A percentile compares a stretch with the other conserved stretches of the same genome.
phyloP scores from a whole-genome alignment of 2,888 invertebrate genomes.

The Leuctra nigra region DNA sequence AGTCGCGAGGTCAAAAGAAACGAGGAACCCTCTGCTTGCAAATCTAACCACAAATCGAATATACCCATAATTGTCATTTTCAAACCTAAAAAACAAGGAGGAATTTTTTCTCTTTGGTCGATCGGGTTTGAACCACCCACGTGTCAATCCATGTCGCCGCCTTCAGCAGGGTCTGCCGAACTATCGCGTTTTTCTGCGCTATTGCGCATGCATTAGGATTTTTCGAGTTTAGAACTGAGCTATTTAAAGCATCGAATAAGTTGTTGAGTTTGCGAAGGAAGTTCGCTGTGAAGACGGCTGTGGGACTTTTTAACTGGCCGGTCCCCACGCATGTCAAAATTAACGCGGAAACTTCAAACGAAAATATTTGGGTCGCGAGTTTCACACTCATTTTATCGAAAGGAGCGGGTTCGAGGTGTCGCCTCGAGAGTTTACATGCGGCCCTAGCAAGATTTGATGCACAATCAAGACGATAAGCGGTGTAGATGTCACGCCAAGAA shows the following conservation, averaged over 20 bases:
- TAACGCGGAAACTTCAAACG: background rate
- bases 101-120: too few relatives aligned
- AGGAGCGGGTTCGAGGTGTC: background rate
- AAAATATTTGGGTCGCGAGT: background rate
- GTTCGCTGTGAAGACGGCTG: background rate
- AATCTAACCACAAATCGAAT: too few relatives aligned
- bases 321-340: background rate
- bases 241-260: background rate
- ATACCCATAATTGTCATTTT: too few relatives aligned
- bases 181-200: background rate
- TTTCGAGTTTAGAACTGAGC: background rate
- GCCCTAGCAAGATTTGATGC: background rate
- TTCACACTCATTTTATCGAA: slow-evolving; percentile 2
- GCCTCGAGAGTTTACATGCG: background rate
- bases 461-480: background rate
- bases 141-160: background rate
- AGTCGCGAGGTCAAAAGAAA: too few relatives aligned
- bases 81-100: too few relatives aligned
- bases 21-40: too few relatives aligned
- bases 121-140: too few relatives aligned
- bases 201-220: background rate
- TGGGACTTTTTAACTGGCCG: background rate
- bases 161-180: background rate
- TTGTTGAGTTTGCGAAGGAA: background rate
- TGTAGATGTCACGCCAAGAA: background rate